phyloP scores from a whole-genome alignment of 2,113 vertebrate genomes.

The Isurus oxyrinchus region DNA sequence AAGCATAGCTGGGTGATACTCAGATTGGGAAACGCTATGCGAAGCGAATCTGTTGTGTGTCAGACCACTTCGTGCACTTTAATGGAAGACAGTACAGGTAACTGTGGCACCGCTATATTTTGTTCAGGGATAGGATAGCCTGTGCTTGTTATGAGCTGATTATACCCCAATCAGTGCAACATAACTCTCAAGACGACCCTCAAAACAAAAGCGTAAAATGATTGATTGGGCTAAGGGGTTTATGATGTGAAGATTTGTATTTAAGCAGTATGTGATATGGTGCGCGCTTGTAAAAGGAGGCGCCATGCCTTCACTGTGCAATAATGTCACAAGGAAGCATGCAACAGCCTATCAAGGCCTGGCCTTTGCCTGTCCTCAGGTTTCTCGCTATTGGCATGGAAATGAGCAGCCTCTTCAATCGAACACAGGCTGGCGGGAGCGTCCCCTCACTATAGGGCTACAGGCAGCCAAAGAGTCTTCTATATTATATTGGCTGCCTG shows the following conservation, averaged over 20 bases:
- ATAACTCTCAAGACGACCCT: background rate
- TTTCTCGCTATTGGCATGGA: constrained; percentile 45
- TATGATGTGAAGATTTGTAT: background rate
- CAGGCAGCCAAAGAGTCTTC: background rate
- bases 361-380: constrained; percentile 17
- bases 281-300: constrained; percentile 17
- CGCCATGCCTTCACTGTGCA: constrained; percentile 21
- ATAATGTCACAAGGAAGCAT: background rate
- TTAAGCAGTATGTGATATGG: constrained; percentile 17
- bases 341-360: constrained; percentile 29
- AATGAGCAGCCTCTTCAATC: constrained; percentile 49
- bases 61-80: background rate
- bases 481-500: background rate
- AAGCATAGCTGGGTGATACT: too few relatives aligned
- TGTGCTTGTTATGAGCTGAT: background rate
- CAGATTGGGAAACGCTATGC: background rate
- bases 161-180: background rate
- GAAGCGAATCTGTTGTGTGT: background rate
- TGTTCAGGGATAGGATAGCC: background rate
- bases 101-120: background rate
- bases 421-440: constrained; percentile 39
- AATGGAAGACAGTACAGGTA: constrained; percentile 17
- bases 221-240: background rate
- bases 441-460: constrained; percentile 12
- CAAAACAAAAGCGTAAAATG: background rate